Evolutionary conservation across 2,888 invertebrate genomes (phyloP).

Genomic region (Eustalomyia histrio): DNA sequence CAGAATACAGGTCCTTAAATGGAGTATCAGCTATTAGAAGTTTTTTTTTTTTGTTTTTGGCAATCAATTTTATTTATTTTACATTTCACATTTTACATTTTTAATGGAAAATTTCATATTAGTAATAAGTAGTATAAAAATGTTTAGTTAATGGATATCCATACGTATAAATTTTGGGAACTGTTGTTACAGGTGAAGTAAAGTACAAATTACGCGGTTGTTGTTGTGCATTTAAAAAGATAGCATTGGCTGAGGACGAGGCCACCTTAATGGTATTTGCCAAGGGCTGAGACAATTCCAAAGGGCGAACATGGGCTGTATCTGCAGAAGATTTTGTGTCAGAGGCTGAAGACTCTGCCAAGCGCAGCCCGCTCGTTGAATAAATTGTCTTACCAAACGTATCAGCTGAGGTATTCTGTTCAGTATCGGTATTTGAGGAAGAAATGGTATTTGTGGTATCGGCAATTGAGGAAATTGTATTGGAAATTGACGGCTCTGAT

Average conservation of each 20-base stretch:
- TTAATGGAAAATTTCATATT: slow-evolving; percentile 15
- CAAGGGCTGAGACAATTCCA: slow-evolving; percentile 72
- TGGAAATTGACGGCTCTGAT: slow-evolving; percentile 57
- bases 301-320: slow-evolving; percentile 66
- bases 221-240: slow-evolving; percentile 71
- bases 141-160: slow-evolving; percentile 66
- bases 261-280: slow-evolving; percentile 79
- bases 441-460: slow-evolving; percentile 63
- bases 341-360: slow-evolving; percentile 68
- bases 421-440: slow-evolving; percentile 70
- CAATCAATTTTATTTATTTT: not conserved
- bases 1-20: too few relatives aligned
- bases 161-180: slow-evolving; percentile 68
- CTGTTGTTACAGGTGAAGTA: slow-evolving; percentile 45
- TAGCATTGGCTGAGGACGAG: slow-evolving; percentile 68
- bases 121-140: slow-evolving; percentile 59
- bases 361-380: slow-evolving; percentile 72
- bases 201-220: slow-evolving; percentile 53
- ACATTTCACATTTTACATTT: not conserved
- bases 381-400: slow-evolving; percentile 72
- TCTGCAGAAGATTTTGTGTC: slow-evolving; percentile 60
- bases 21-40: too few relatives aligned
- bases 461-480: slow-evolving; percentile 60
- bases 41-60: not conserved
- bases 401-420: slow-evolving; percentile 72